Conservation (phyloP, 2,888 invertebrate genomes). For the Eueremaeus valkanovi region DNA sequence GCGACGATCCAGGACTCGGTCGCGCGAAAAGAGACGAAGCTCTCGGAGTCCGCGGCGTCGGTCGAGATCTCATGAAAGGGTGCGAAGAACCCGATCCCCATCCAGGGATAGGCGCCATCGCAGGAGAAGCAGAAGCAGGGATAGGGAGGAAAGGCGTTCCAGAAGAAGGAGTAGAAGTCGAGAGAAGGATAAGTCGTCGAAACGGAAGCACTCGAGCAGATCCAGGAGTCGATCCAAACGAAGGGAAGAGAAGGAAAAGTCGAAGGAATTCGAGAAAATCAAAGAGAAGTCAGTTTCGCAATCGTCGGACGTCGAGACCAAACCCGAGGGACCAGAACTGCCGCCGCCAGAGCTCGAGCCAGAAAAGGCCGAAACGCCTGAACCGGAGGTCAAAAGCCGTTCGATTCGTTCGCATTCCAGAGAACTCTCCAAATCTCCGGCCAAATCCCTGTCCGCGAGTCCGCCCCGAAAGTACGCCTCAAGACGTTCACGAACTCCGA, state of each 20-base stretch:
- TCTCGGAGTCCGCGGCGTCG: conserved; percentile 37
- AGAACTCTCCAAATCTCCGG: neutral
- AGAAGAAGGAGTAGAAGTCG: conserved; percentile 25
- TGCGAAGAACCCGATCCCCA: conserved; percentile 36
- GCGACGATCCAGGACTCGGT: conserved; percentile 57
- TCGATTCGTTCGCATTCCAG: neutral
- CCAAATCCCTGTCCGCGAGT: neutral
- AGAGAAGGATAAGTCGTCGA: neutral
- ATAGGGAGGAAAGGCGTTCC: conserved; percentile 51
- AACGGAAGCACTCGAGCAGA: conserved; percentile 17
- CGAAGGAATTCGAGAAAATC: conserved; percentile 31
- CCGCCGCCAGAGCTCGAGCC: conserved; percentile 17
- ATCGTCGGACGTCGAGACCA: neutral
- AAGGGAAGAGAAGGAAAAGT: conserved; percentile 10
- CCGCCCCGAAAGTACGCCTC: neutral
- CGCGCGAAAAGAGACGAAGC: conserved; percentile 53
- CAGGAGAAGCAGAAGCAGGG: conserved; percentile 54
- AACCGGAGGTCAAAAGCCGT: neutral
- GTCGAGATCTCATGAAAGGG: conserved; percentile 34
- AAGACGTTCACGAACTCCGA: conserved; percentile 9
- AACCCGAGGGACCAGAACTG: conserved; percentile 39
- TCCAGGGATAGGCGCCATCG: conserved; percentile 40
- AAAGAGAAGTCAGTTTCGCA: neutral
- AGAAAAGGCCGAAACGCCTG: neutral
- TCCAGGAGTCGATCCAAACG: conserved; percentile 10